A percentile compares a stretch with the other conserved stretches of the same genome.
Conservation (phyloP, 1,140 invertebrate species). For the Musca vetustissima region DNA sequence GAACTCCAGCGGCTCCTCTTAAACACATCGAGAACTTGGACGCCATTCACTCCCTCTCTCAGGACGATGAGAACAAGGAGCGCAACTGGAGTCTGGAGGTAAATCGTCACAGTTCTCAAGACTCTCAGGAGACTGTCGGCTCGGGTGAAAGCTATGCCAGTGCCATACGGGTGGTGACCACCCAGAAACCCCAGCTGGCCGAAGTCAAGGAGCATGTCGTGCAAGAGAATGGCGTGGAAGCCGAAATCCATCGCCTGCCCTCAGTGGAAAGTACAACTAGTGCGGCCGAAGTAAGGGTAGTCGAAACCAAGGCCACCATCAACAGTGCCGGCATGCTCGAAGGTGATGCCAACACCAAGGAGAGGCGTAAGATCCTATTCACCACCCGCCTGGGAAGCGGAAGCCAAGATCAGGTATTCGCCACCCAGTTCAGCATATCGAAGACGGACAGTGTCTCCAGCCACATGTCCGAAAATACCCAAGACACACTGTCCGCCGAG, state of each 20-base stretch:
- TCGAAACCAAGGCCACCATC: slow-evolving; percentile 41
- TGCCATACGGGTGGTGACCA: slow-evolving; percentile 30
- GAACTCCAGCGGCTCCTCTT: slow-evolving; percentile 20
- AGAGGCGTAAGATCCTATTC: slow-evolving; percentile 54
- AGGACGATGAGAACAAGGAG: slow-evolving; percentile 37
- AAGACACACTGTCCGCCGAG: slow-evolving; percentile 34
- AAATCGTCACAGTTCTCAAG: slow-evolving; percentile 47
- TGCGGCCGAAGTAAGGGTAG: slow-evolving; percentile 25
- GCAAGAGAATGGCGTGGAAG: slow-evolving; percentile 34
- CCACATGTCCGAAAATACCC: slow-evolving; percentile 55
- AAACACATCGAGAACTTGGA: slow-evolving; percentile 46
- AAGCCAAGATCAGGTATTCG: slow-evolving; percentile 57
- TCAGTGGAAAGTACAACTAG: slow-evolving; percentile 29
- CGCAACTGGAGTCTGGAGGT: slow-evolving; percentile 49
- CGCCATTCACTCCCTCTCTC: slow-evolving; percentile 48
- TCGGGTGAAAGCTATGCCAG: slow-evolving; percentile 37
- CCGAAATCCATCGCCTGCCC: slow-evolving; percentile 32
- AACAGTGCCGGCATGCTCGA: slow-evolving; percentile 21
- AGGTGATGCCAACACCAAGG: slow-evolving; percentile 35
- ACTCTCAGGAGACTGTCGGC: slow-evolving; percentile 43
- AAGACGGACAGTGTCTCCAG: slow-evolving; percentile 58
- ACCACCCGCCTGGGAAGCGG: slow-evolving; percentile 55
- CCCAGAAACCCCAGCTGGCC: slow-evolving; percentile 31
- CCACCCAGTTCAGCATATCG: slow-evolving; percentile 57
- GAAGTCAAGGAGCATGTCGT: slow-evolving; percentile 26